phyloP scores from a whole-genome alignment of 2,113 vertebrate species.

The Falcunculus frontatus region DNA sequence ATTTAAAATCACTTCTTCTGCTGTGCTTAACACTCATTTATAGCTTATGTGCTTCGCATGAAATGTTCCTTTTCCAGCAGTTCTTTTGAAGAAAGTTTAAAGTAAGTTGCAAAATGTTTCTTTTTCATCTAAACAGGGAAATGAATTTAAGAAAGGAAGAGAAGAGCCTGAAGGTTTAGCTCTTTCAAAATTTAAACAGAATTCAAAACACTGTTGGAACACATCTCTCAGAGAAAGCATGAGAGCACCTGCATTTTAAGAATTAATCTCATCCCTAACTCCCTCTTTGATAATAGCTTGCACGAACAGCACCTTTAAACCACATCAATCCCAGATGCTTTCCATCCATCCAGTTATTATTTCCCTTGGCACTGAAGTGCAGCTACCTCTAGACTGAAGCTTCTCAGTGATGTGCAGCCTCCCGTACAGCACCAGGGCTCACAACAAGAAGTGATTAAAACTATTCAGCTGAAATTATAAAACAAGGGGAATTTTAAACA shows the following conservation, averaged over 20 bases:
- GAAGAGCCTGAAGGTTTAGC: slow-evolving; percentile 75
- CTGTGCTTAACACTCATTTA: slow-evolving; percentile 51
- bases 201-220: slow-evolving; percentile 72
- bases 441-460: slow-evolving; percentile 15
- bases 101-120: slow-evolving; percentile 79
- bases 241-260: slow-evolving; percentile 73
- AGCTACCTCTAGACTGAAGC: slow-evolving; percentile 30
- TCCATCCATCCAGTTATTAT: slow-evolving; percentile 43
- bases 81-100: slow-evolving; percentile 80
- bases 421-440: not conserved
- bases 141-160: slow-evolving; percentile 73
- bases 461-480: slow-evolving; percentile 13
- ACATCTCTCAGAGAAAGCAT: slow-evolving; percentile 68
- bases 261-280: slow-evolving; percentile 50
- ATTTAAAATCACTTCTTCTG: slow-evolving; percentile 55
- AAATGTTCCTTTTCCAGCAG: slow-evolving; percentile 70
- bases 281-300: slow-evolving; percentile 71
- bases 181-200: slow-evolving; percentile 77
- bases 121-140: slow-evolving; percentile 81
- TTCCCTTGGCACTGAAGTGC: slow-evolving; percentile 29
- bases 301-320: slow-evolving; percentile 73
- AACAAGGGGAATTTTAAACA: not conserved
- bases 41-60: slow-evolving; percentile 67
- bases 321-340: slow-evolving; percentile 54
- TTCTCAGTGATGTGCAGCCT: not conserved